Conservation (phyloP, 2,797 vertebrate species). For the Gymnocypris eckloni region DNA sequence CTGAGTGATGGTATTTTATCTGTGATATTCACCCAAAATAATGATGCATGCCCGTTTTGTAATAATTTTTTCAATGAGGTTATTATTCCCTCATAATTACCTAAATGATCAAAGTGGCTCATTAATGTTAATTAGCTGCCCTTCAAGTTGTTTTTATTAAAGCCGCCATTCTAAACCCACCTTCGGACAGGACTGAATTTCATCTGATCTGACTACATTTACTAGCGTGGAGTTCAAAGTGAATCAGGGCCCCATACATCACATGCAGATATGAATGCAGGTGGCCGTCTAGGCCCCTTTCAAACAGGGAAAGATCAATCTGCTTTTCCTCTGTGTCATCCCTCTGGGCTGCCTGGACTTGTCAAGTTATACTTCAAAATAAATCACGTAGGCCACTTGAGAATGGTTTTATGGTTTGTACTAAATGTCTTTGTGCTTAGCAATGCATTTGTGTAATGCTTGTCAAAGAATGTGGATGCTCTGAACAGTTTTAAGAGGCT, state of each 20-base stretch:
- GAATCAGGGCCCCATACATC: neutral
- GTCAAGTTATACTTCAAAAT: conserved; percentile 29
- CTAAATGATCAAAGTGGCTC: neutral
- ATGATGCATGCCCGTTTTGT: neutral
- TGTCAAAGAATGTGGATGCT: neutral
- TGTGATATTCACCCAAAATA: conserved; percentile 3
- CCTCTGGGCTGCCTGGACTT: conserved; percentile 23
- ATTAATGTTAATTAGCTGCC: conserved; percentile 2
- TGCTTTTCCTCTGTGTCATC: conserved; percentile 13
- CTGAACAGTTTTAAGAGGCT: conserved; percentile 16
- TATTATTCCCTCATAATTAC: conserved; percentile 14
- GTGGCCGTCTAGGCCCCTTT: neutral
- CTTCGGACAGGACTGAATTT: neutral
- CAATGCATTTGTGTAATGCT: conserved; percentile 5
- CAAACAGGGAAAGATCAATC: conserved; percentile 19
- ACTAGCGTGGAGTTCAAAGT: neutral
- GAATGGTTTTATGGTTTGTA: conserved; percentile 36
- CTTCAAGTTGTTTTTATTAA: conserved; percentile 24
- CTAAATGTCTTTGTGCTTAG: neutral
- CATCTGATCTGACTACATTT: neutral
- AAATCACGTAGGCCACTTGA: conserved; percentile 18
- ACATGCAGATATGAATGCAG: conserved; percentile 15
- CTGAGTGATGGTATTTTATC: neutral
- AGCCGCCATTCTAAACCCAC: neutral
- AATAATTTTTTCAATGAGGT: conserved; percentile 18